A percentile compares a stretch with the other conserved stretches of the same genome.
Evolutionary conservation across 2,113 vertebrate genomes (phyloP).

Genomic region (Aptenodytes patagonicus): DNA sequence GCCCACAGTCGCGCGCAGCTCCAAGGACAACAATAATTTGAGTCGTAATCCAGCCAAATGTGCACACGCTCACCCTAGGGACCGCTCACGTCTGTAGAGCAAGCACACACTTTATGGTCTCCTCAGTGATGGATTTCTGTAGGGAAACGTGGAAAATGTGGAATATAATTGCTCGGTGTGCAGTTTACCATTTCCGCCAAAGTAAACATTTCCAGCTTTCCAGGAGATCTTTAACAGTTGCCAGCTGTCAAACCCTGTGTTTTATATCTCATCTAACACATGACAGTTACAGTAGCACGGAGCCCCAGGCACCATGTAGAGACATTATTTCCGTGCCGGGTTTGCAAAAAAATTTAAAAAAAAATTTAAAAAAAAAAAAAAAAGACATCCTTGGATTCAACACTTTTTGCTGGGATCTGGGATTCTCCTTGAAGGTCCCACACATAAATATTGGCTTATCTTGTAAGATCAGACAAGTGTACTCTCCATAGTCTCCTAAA

Average conservation of each 20-base stretch:
- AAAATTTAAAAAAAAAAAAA: too few species aligned
- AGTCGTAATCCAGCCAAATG: accelerated
- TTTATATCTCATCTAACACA: constrained; percentile 18
- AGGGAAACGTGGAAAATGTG: neutral
- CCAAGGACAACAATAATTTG: neutral
- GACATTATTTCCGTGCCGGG: neutral
- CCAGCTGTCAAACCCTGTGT: constrained; percentile 17
- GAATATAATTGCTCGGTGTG: neutral
- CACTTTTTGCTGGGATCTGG: neutral
- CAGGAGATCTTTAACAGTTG: neutral
- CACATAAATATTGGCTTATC: neutral
- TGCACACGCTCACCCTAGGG: neutral
- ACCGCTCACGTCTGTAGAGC: neutral
- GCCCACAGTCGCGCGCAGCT: neutral
- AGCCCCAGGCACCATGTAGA: neutral
- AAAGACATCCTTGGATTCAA: neutral
- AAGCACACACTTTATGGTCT: neutral
- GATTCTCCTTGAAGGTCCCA: neutral
- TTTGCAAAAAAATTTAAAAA: neutral
- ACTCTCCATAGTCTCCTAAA: neutral
- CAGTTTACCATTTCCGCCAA: neutral
- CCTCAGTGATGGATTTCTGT: neutral
- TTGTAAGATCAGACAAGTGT: neutral
- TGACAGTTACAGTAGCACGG: neutral
- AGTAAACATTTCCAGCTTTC: neutral